Evolutionary conservation across 2,888 invertebrate species (phyloP).

Genomic region (Synergus umbraculus): DNA sequence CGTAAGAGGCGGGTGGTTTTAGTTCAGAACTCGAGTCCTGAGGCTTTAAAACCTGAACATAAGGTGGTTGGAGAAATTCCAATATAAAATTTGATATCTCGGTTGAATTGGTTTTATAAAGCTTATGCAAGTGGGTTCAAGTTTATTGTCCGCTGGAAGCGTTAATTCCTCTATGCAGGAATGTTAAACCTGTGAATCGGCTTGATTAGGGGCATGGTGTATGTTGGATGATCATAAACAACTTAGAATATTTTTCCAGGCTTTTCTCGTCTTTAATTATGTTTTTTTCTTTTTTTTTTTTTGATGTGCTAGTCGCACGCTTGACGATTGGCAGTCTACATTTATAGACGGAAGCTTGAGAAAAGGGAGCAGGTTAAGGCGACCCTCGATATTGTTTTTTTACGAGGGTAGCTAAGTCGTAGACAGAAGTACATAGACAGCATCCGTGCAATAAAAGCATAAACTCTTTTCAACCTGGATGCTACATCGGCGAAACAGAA

Average conservation of each 20-base stretch:
- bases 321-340: background rate
- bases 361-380: constrained; percentile 21
- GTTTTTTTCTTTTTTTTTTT: background rate
- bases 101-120: constrained; percentile 3
- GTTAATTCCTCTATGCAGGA: background rate
- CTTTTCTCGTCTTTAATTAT: constrained; percentile 26
- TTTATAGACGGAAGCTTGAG: constrained; percentile 11
- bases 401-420: constrained; percentile 32
- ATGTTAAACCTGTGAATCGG: constrained; percentile 2
- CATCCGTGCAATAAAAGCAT: constrained; percentile 67
- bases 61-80: constrained; percentile 8
- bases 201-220: constrained; percentile 9
- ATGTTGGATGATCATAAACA: constrained; percentile 23
- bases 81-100: constrained; percentile 19
- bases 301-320: constrained; percentile 14
- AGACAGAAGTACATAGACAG: constrained; percentile 31
- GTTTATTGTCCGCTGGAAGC: constrained; percentile 9
- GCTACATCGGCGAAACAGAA: constrained; percentile 60
- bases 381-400: constrained; percentile 38
- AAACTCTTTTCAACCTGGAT: constrained; percentile 63
- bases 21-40: constrained; percentile 4
- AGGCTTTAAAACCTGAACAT: constrained; percentile 1
- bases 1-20: constrained; percentile 9
- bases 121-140: background rate
- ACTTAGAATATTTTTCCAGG: background rate